Evolutionary conservation across 2,113 vertebrate species (phyloP).

Genomic region (Myotis davidii): DNA sequence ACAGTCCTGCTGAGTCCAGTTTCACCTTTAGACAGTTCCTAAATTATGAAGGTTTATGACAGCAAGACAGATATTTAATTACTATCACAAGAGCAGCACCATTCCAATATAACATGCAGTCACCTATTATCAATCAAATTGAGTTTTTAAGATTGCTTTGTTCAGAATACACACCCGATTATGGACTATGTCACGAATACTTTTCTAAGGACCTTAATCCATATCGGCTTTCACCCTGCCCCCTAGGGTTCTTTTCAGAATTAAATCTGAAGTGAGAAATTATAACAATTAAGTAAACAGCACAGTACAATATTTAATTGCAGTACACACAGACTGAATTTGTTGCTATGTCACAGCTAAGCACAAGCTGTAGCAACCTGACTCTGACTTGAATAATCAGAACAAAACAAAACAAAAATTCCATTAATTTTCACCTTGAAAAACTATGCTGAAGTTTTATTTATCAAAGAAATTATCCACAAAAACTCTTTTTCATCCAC

Average conservation of each 20-base stretch:
- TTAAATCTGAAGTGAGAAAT: slow-evolving; percentile 34
- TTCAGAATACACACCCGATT: neutral
- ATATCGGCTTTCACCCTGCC: neutral
- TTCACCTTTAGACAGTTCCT: slow-evolving; percentile 15
- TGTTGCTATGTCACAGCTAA: slow-evolving; percentile 46
- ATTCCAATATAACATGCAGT: neutral
- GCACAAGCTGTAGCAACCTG: slow-evolving; percentile 14
- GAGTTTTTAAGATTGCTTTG: slow-evolving; percentile 31
- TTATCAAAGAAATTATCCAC: slow-evolving; percentile 14
- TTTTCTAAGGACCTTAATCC: neutral
- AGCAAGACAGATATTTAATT: slow-evolving; percentile 29
- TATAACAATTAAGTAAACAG: neutral
- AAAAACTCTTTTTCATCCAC: neutral
- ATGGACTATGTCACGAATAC: neutral
- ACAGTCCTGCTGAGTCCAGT: neutral
- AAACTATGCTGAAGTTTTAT: slow-evolving; percentile 39
- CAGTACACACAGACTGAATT: neutral
- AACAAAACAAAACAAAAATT: neutral
- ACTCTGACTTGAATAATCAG: slow-evolving; percentile 53
- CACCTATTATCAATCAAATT: neutral
- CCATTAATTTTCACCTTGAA: slow-evolving; percentile 66
- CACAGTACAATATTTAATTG: neutral
- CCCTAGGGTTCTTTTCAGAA: neutral
- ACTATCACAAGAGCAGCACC: neutral
- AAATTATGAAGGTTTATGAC: slow-evolving; percentile 44